Evolutionary conservation across 2,113 vertebrate species (phyloP), one percentile per base, ranked within the genome.

Genomic region (Campylorhamphus procurvoides): DNA sequence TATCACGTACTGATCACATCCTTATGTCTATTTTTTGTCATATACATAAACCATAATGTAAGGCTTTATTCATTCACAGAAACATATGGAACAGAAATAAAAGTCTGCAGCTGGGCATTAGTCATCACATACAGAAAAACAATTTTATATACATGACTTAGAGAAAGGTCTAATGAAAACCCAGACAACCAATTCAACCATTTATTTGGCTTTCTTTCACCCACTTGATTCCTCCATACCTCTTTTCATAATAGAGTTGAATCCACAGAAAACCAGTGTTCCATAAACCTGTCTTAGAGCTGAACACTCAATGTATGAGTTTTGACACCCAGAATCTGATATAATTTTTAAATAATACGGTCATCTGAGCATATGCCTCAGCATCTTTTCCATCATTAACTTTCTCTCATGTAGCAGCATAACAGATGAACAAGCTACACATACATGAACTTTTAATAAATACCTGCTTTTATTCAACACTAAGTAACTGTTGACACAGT

Each of bases 101-200:
- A 93, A 86, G 55, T 52, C 69, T 94, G 87, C 89, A 95, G 89
- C 93, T 94, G 92, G 75, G 60, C 64, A 75, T 94, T 94, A 96
- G 87, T 94, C 90, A 96, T 83, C 88, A 50, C 6, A 66, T 29
- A 82, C n/a, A 88, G 40, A 93, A 94, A 93, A 94, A 39, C 50
- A 72, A 46, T 71, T 89, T 89, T 53, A 72, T 64, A 56, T 6
- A 73, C 46, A 56, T 44, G 82, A 96, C 62, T 90, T 81, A 87
- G 60, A 91, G 64, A 80, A 77, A 92, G 31, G 56, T 83, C 68
- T 94, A 90, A 92, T 18, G 84, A 94, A 95, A 92, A 94, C 33
- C 27, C 58, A 8, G 28, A 68, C 33, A 75, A 79, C 5, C 14
- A 25, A 91, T n/a, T 50, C 47, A 83, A 64, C 19, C 25, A 72